These are phyloP conservation scores for Drosophila kanekoi DNA, from an alignment of 2,888 invertebrate genomes.

Conservation along the genomic window DNA sequence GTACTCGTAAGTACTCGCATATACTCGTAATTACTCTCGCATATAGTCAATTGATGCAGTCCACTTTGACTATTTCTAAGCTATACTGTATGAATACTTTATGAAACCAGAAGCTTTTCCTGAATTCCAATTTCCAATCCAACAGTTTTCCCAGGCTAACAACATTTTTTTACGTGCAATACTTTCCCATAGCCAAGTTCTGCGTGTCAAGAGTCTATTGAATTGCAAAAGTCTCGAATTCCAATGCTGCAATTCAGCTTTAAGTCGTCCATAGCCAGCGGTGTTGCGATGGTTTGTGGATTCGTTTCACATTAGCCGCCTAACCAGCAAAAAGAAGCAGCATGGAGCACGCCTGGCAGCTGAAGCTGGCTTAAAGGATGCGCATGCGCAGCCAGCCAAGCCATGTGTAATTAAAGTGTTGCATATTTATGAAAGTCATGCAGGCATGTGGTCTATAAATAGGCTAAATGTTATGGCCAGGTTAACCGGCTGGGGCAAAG, in stretches of 20 bases:
- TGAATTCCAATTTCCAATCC: no score
- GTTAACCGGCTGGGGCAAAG: constrained; percentile 5
- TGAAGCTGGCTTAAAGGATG: constrained; percentile 30
- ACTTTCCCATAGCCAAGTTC: background rate
- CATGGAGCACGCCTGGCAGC: background rate
- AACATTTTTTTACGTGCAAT: constrained; percentile 2
- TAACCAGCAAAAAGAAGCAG: constrained; percentile 9
- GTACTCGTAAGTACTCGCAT: no score
- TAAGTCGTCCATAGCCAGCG: constrained; percentile 4
- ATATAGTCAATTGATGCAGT: no score
- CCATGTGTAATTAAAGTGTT: constrained; percentile 66
- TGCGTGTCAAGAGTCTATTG: constrained; percentile 17
- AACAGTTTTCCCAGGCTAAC: background rate
- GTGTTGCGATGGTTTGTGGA: constrained; percentile 3
- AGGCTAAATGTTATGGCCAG: constrained; percentile 25
- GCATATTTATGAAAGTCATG: constrained; percentile 75
- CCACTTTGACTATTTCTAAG: no score
- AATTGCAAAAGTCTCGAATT: constrained; percentile 1
- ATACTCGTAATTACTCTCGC: no score
- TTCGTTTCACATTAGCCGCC: constrained; percentile 24
- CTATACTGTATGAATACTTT: no score
- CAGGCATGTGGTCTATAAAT: constrained; percentile 52
- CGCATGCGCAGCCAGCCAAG: background rate
- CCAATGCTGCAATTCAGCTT: background rate
- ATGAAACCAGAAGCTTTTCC: no score